These are phyloP conservation scores for Nannobrachium achirus DNA, from an alignment of 2,113 vertebrate genomes.

Conservation along the genomic window DNA sequence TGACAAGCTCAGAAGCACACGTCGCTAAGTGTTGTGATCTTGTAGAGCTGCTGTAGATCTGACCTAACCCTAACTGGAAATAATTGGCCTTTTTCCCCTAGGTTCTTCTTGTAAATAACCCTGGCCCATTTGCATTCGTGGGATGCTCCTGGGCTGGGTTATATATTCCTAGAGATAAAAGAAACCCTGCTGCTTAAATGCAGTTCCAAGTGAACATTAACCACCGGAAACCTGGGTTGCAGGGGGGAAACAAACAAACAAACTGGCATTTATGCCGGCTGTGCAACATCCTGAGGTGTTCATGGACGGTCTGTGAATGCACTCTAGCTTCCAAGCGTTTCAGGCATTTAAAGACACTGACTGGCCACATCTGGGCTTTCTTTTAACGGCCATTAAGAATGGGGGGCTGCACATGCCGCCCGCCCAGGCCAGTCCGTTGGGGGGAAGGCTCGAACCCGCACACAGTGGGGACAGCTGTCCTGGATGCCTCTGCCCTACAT, in stretches of 20 bases:
- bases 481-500: neutral
- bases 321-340: too few species aligned
- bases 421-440: constrained; percentile 1
- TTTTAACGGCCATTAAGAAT: constrained; percentile 54
- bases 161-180: constrained; percentile 37
- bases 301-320: constrained; percentile 1
- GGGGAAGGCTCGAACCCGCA: constrained; percentile 4
- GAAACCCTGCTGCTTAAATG: constrained; percentile 33
- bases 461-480: neutral
- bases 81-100: constrained; percentile 15
- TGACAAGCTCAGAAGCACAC: too few species aligned
- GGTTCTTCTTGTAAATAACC: neutral
- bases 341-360: constrained; percentile 20
- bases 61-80: constrained; percentile 12
- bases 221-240: constrained; percentile 42
- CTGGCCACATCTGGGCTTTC: constrained; percentile 52
- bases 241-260: constrained; percentile 42
- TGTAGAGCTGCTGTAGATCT: too few species aligned
- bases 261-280: constrained; percentile 53
- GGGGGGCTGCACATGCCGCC: too few species aligned
- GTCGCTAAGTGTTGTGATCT: too few species aligned
- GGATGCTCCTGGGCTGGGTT: constrained; percentile 18
- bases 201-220: constrained; percentile 22
- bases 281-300: constrained; percentile 50
- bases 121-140: constrained; percentile 23